phyloP scores from a whole-genome alignment of 2,888 invertebrate genomes.

The Xiphydria camelus region DNA sequence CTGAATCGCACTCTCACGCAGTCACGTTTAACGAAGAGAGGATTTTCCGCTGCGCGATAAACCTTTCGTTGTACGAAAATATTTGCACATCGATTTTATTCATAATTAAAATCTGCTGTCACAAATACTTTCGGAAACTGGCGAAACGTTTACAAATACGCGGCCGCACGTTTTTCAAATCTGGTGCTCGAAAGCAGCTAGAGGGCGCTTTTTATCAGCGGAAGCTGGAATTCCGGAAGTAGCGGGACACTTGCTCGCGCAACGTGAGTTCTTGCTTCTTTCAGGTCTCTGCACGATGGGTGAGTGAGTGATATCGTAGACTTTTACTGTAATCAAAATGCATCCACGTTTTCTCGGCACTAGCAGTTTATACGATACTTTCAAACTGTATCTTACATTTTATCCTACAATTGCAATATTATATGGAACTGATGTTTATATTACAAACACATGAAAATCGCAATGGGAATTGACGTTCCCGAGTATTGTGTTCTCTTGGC shows the following conservation, averaged over 20 bases:
- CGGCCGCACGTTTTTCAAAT: too few species aligned
- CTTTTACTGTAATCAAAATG: slow-evolving; percentile 32
- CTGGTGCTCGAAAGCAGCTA: too few species aligned
- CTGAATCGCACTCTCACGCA: too few species aligned
- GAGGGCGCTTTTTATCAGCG: too few species aligned
- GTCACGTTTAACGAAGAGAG: too few species aligned
- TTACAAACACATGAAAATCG: neutral
- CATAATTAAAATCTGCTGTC: too few species aligned
- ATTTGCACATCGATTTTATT: too few species aligned
- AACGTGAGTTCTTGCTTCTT: slow-evolving; percentile 32
- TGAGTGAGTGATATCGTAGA: slow-evolving; percentile 33
- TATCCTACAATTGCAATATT: neutral
- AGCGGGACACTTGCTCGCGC: neutral
- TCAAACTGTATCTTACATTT: neutral
- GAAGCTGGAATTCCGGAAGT: too few species aligned
- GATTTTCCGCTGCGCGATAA: too few species aligned
- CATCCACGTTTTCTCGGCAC: slow-evolving; percentile 28
- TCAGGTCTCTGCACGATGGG: slow-evolving; percentile 44
- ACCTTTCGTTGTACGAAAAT: too few species aligned
- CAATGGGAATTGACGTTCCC: slow-evolving; percentile 4
- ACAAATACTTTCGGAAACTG: too few species aligned
- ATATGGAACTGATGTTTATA: slow-evolving; percentile 4
- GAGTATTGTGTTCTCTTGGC: slow-evolving; percentile 12
- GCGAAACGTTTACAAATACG: too few species aligned
- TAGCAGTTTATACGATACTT: slow-evolving; percentile 6